These are phyloP conservation scores for Trichogramma evanescens DNA, from an alignment of 2,888 invertebrate species.

Conservation along the genomic window DNA sequence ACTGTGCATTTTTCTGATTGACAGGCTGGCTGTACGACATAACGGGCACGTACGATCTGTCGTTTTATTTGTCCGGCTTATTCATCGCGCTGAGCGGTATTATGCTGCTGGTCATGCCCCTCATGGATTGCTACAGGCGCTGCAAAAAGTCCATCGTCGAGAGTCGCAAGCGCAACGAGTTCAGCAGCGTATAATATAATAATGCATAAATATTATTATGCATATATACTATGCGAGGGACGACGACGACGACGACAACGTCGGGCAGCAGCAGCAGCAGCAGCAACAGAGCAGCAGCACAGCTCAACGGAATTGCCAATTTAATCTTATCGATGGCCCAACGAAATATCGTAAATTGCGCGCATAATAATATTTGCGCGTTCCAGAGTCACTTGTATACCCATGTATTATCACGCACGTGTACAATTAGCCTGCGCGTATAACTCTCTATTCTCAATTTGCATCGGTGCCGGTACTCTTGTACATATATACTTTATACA, in stretches of 20 bases:
- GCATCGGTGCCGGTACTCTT: too few species aligned
- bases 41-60: constrained; percentile 68
- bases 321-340: too few species aligned
- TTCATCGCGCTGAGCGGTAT: constrained; percentile 72
- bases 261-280: constrained; percentile 6
- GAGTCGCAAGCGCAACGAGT: constrained; percentile 32
- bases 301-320: constrained; percentile 9
- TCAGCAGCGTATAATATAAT: constrained; percentile 36
- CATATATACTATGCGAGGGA: neutral
- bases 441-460: too few species aligned
- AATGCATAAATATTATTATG: neutral
- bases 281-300: constrained; percentile 20
- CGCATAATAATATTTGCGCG: too few species aligned
- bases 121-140: constrained; percentile 37
- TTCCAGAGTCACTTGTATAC: too few species aligned
- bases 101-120: constrained; percentile 52
- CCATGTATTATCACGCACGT: too few species aligned
- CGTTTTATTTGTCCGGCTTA: constrained; percentile 74
- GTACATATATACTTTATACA: too few species aligned
- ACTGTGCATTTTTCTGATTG: constrained; percentile 23
- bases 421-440: too few species aligned
- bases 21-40: constrained; percentile 77
- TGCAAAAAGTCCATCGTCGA: constrained; percentile 25
- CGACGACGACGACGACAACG: neutral
- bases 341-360: too few species aligned